Conservation (phyloP, 1,140 invertebrate genomes). For the Asobara japonica region DNA sequence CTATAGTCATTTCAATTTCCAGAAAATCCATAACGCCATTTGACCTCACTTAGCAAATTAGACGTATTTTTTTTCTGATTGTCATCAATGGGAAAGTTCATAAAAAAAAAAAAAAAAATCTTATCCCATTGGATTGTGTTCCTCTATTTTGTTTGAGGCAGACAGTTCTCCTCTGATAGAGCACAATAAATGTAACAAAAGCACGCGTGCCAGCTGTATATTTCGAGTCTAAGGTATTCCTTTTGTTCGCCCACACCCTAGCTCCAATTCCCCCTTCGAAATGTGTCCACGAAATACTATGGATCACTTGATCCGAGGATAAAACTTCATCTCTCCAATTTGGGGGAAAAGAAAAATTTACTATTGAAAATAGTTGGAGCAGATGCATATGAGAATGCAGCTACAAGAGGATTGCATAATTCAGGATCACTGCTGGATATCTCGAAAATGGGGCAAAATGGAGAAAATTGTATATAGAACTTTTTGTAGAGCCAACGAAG, state of each 20-base stretch:
- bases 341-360: too few species aligned
- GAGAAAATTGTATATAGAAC: too few species aligned
- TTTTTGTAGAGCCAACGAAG: too few species aligned
- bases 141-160: background rate
- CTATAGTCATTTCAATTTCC: too few species aligned
- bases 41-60: too few species aligned
- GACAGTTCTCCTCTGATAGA: background rate
- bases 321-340: too few species aligned
- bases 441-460: too few species aligned
- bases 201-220: slow-evolving; percentile 7
- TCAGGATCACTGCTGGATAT: too few species aligned
- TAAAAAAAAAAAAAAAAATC: background rate
- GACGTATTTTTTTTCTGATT: background rate
- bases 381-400: too few species aligned
- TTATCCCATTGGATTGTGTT: background rate
- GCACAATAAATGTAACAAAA: background rate
- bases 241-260: slow-evolving; percentile 8
- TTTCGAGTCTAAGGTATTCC: background rate
- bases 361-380: too few species aligned
- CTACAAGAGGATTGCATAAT: too few species aligned
- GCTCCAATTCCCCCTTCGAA: background rate
- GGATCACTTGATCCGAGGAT: background rate
- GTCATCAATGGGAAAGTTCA: background rate
- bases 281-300: background rate
- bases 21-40: too few species aligned